Base-by-base conservation (phyloP, 2,797 vertebrate genomes). In the Erpetoichthys calabaricus region DNA sequence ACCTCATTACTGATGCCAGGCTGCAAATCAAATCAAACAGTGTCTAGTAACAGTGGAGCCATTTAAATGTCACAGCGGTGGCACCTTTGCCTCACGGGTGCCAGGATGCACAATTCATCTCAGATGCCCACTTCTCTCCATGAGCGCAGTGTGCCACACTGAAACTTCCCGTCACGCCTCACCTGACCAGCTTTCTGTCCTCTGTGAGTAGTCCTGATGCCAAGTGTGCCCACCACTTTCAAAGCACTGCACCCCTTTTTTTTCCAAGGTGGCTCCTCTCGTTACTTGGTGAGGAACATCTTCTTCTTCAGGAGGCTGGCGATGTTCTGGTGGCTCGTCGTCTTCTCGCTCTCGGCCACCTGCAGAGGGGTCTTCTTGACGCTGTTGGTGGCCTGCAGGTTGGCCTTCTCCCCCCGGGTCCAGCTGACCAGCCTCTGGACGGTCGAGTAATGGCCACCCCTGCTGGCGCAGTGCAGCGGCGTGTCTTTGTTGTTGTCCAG, bases 261-360 rank as follows among this genome's bases (percentile, higher is more conserved):
- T 25, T 25, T 25, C 25, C 25, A 25, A 25, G 25, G 25, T 25
- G 25, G 25, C 49, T 4, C 4, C 25, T 51, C 4, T 7, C 4
- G 53, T 67, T 71, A 86, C 70, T 80, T 89, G 9, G 77, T 74
- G 42, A 89, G 67, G 53, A 86, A 63, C 88, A 89, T 85, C 72
- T 86, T 91, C 67, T 69, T 89, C 68, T 79, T 86, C 53, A 91
- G 65, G 58, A 87, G 63, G 3, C 62, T 67, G 46, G 68, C 66
- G 43, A 87, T 81, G 55, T 64, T 67, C 63, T 72, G 71, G 46
- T 87, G 83, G 8, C 67, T 74, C 10, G 63, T 56, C 3, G 72
- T 82, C 61, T 60, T 51, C 53, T 56, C 72, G 2, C 63, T 61
- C 62, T 86, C 75, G 2, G 79, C 81, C 50, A 80, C 75, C 68